Evolutionary conservation across 2,113 vertebrate species (phyloP).

Genomic region (Passer montanus): DNA sequence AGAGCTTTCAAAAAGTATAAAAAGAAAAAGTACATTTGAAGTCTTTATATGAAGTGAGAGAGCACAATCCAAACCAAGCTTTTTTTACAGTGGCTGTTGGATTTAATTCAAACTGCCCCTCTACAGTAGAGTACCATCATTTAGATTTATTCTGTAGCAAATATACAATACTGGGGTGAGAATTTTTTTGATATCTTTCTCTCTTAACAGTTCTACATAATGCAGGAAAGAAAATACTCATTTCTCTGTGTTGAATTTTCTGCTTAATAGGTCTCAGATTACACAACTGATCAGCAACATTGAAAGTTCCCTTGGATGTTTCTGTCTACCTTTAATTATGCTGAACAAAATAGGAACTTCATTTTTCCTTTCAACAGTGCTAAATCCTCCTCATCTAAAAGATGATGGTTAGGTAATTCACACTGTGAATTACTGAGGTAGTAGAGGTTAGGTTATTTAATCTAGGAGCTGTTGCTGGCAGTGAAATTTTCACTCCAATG

Average conservation of each 20-base stretch:
- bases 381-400: background rate
- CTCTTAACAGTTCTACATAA: background rate
- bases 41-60: background rate
- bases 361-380: background rate
- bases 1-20: background rate
- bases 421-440: background rate
- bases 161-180: background rate
- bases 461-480: background rate
- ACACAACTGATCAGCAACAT: background rate
- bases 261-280: background rate
- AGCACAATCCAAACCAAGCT: background rate
- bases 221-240: background rate
- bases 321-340: background rate
- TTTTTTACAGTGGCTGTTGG: background rate
- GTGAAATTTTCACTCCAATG: background rate
- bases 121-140: background rate
- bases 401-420: background rate
- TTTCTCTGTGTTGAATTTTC: background rate
- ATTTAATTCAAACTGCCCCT: background rate
- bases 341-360: background rate
- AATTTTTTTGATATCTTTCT: background rate
- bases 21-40: background rate
- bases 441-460: background rate
- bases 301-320: background rate
- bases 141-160: background rate